Conservation (phyloP, 2,113 vertebrate genomes). For the Chaetops frenatus region DNA sequence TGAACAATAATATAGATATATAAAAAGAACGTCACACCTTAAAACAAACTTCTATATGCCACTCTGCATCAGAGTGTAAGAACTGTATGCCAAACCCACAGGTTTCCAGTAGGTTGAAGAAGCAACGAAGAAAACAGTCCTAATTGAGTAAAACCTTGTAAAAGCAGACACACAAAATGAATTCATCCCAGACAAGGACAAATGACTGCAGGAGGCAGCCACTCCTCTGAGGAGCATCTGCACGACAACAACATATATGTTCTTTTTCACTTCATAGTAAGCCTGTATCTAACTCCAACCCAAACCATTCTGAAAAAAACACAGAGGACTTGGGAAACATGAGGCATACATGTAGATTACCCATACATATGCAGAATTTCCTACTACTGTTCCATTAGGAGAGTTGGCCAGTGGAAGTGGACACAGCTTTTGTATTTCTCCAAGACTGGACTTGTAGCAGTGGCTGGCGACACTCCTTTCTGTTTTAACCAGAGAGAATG, state of each 20-base stretch:
- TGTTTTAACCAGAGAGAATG: not conserved
- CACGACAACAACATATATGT: not conserved
- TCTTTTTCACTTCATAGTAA: not conserved
- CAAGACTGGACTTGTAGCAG: not conserved
- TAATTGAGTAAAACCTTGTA: not conserved
- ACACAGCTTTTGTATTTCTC: not conserved
- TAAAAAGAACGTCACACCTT: not conserved
- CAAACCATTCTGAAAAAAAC: not conserved
- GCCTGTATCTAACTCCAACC: not conserved
- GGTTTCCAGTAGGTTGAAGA: not conserved
- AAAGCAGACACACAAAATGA: not conserved
- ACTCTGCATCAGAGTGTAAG: not conserved
- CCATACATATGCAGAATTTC: not conserved
- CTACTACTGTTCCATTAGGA: not conserved
- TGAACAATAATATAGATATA: not conserved
- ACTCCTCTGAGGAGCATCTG: not conserved
- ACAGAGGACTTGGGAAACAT: not conserved
- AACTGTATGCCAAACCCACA: not conserved
- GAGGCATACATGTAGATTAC: not conserved
- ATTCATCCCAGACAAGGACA: not conserved
- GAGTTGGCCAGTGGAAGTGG: not conserved
- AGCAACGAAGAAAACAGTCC: not conserved
- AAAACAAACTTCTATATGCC: not conserved
- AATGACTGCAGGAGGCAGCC: not conserved
- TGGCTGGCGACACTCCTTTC: not conserved